Evolutionary conservation across 64 coral and sea anemone species (phyloP), one percentile per base, ranked within the genome.

Genomic region (Stylophora pistillata): DNA sequence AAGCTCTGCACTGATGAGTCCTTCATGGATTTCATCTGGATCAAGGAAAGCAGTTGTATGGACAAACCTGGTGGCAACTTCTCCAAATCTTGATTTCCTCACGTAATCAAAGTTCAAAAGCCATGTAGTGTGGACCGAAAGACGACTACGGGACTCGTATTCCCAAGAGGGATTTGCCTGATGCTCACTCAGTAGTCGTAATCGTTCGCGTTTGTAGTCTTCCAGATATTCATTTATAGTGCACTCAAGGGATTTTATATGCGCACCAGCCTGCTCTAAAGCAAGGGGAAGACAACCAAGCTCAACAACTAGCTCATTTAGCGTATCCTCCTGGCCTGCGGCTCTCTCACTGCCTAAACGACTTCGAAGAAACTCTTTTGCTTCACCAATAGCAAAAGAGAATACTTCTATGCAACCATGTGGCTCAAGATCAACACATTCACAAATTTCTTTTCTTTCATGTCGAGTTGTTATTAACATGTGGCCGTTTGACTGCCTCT

Each of bases 71-170:
- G 71, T 30, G 15, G 76, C 47, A 53, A 61, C 14, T 26, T 77
- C 47, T 77, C 76, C 82, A 78, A 54, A 56, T 1, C 17, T n/a
- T n/a, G 72, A 70, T 0, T 78, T 63, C 56, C 6, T 86, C 3
- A 85, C 82, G 56, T 92, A 70, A 1, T 92, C 56, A 92, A 92
- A 92, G 56, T 92, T 92, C 26, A 92, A 26, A 34, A 92, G 21
- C 90, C 90, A 92, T 0, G 90, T 92, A 12, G 82, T 92, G 56
- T 78, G 82, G 47, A 92, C 82, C 32, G 90, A 72, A 20, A 92
- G 82, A 12, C 82, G 59, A 32, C 77, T 82, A 31, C 33, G 27
- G 17, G 90, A 92, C 33, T 86, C 53, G 15, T 92, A 83, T 13
- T 70, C 56, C 54, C 81, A 78, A 1, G 82, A 30, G 55, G 82